phyloP scores from a whole-genome alignment of 1,140 invertebrate species.

The Samia ricini region DNA sequence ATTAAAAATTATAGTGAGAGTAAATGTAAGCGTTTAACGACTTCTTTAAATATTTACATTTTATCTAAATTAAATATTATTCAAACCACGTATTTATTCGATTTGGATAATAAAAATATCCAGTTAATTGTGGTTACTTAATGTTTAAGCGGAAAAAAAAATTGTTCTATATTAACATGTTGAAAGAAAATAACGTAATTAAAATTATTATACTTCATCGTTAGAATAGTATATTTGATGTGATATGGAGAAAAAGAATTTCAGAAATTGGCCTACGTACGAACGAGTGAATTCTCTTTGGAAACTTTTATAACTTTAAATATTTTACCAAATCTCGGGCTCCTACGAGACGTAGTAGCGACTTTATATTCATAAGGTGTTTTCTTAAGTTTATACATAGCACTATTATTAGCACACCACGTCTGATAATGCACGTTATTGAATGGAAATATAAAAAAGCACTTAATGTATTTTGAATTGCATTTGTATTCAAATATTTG shows the following conservation, averaged over 20 bases:
- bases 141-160: not conserved
- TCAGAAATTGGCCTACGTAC: conserved; percentile 35
- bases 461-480: not conserved
- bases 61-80: conserved; percentile 5
- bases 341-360: conserved; percentile 19
- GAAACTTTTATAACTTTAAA: conserved; percentile 21
- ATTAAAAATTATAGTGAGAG: conserved; percentile 54
- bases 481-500: not conserved
- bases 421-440: not conserved
- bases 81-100: conserved; percentile 33
- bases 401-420: not conserved
- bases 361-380: conserved; percentile 6
- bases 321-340: not conserved
- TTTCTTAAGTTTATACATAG: not conserved
- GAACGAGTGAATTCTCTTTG: conserved; percentile 15
- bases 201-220: conserved; percentile 12
- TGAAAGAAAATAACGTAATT: not conserved
- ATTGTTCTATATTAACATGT: not conserved
- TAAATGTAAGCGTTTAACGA: conserved; percentile 38
- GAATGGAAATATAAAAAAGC: not conserved
- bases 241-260: conserved; percentile 28
- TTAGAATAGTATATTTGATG: conserved; percentile 22
- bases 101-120: conserved; percentile 40
- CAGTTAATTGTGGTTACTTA: conserved; percentile 17
- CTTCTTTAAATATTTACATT: conserved; percentile 11